Conservation (phyloP, 92 coral and sea anemone species). For the Diadumene lineata region DNA sequence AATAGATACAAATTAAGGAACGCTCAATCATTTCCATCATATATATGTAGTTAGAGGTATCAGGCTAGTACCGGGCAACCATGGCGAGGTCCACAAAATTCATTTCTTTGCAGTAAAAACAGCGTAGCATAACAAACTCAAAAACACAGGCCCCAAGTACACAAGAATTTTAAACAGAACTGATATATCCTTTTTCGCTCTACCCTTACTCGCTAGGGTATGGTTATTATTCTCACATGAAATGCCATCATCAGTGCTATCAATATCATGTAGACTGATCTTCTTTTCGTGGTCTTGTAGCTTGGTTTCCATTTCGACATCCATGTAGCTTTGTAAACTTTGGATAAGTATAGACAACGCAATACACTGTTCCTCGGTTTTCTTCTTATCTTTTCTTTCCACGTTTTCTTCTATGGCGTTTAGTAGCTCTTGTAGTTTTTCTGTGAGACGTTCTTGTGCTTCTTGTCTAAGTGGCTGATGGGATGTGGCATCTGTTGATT, state of each 20-base stretch:
- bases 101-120: slow-evolving; percentile 19
- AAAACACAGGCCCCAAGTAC: slow-evolving; percentile 26
- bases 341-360: slow-evolving; percentile 17
- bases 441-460: not conserved
- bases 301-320: not conserved
- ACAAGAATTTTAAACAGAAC: slow-evolving; percentile 7
- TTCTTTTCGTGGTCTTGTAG: not conserved
- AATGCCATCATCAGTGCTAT: not conserved
- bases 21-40: too few species aligned
- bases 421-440: slow-evolving; percentile 3
- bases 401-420: slow-evolving; percentile 11
- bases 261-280: not conserved
- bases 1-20: too few species aligned
- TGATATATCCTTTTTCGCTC: not conserved
- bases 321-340: slow-evolving; percentile 9
- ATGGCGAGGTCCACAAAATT: too few species aligned
- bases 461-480: not conserved
- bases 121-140: slow-evolving; percentile 29
- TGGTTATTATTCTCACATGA: too few species aligned
- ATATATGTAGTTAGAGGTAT: too few species aligned
- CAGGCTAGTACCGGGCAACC: too few species aligned
- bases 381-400: not conserved
- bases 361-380: not conserved
- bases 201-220: too few species aligned
- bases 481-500: not conserved